These are phyloP conservation scores for Meiosimyza platycephala DNA, from an alignment of 2,888 invertebrate species.

Conservation along the genomic window DNA sequence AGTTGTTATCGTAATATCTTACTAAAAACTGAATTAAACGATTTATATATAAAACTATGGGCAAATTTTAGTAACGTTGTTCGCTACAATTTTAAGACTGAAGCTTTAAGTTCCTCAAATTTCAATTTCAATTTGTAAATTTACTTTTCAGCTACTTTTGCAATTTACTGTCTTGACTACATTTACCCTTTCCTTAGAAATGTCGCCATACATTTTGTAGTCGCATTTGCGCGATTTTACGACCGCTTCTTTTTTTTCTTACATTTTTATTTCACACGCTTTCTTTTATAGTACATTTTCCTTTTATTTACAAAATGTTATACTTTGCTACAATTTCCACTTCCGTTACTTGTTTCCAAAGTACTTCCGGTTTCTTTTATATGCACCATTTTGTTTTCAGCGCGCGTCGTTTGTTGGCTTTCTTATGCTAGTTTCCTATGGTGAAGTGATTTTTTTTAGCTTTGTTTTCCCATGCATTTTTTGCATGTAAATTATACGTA, in stretches of 20 bases:
- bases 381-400: neutral
- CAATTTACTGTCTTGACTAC: neutral
- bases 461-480: constrained; percentile 2
- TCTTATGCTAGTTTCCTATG: neutral
- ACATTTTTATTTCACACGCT: neutral
- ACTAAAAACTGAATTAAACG: too few relatives aligned
- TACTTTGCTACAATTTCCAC: constrained; percentile 28
- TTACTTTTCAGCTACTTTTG: too few relatives aligned
- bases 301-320: neutral
- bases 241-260: neutral
- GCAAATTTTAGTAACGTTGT: too few relatives aligned
- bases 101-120: too few relatives aligned
- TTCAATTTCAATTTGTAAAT: too few relatives aligned
- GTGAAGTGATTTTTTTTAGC: neutral
- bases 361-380: constrained; percentile 37
- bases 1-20: too few relatives aligned
- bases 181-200: neutral
- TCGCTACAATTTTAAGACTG: too few relatives aligned
- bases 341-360: constrained; percentile 40
- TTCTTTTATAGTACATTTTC: neutral
- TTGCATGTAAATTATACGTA: neutral
- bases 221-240: neutral
- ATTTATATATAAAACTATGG: too few relatives aligned
- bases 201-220: neutral
- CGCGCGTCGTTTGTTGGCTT: neutral